phyloP scores from a whole-genome alignment of 2,113 vertebrate species.

The Sinocyclocheilus maitianheensis region DNA sequence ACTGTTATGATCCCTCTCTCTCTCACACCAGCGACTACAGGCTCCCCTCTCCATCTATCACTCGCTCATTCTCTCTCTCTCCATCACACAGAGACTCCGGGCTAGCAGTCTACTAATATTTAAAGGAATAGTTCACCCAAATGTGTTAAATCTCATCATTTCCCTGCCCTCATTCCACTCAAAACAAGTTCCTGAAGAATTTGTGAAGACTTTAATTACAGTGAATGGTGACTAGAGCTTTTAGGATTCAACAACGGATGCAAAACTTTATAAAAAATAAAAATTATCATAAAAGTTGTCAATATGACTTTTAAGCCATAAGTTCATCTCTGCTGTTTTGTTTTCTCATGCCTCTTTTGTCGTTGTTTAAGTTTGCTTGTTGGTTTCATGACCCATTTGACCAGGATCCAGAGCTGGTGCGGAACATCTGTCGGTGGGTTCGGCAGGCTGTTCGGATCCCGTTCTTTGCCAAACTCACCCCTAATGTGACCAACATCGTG shows the following conservation, averaged over 20 bases:
- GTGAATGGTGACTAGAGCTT: not conserved
- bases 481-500: conserved; percentile 91
- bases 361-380: conserved; percentile 40
- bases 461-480: conserved; percentile 97
- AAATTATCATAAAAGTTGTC: not conserved
- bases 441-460: conserved; percentile 86
- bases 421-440: conserved; percentile 95
- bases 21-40: not conserved
- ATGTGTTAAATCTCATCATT: not conserved
- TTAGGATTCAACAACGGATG: not conserved
- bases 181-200: not conserved
- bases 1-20: conserved; percentile 55
- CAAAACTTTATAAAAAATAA: not conserved
- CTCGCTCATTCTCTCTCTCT: conserved; percentile 8
- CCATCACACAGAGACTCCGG: not conserved
- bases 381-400: conserved; percentile 77
- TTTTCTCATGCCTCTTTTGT: conserved; percentile 8
- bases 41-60: conserved; percentile 13
- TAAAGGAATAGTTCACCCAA: too few species aligned
- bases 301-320: conserved; percentile 52
- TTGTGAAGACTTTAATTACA: not conserved
- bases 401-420: conserved; percentile 84
- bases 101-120: not conserved
- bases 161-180: conserved; percentile 62
- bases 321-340: conserved; percentile 26